Base-by-base conservation (phyloP, 2,888 invertebrate species). In the Drepana falcataria region DNA sequence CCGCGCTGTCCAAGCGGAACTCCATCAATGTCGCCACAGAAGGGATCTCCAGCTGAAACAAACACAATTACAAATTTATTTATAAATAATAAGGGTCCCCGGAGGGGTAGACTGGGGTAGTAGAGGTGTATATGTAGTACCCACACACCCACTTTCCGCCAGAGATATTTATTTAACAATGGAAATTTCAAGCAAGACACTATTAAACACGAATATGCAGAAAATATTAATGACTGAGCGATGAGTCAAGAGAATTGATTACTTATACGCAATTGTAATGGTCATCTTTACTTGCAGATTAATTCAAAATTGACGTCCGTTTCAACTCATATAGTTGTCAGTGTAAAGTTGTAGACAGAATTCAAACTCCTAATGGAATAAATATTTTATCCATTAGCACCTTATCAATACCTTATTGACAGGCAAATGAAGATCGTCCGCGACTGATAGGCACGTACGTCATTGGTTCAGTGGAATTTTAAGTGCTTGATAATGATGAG, bases 1-100 rank as follows among this genome's bases (percentile, higher is more conserved):
- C 97, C 94, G 97, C 97, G 93, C 97, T 97, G 95, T 97, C 97
- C 95, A 97, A 96, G 93, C 96, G 95, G 96, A 97, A 97, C 97
- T 97, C 97, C 97, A 97, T 97, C 95, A 95, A 96, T 95, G 95
- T 95, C 94, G 94, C 95, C 94, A 95, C 95, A 93, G 94, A 95
- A 95, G 95, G 94, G 93, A 94, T 94, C 92, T 94, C 94, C 94
- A 95, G 94, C 96, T 96, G 93, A 21, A 94, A 95, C 79, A 77
- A 81, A 58, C 49, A 47, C 47, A 48, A 52, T 35, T 6, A 35
- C 41, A 40, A 47, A 41, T 48, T 7, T 21, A 21, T 21, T 21
- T 21, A 21, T 21, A 1, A 21, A 21, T 21, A 21, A 21, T 21
- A 21, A 21, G 21, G 21, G 21, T 21, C 21, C 21, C 21, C 21